Conservation (phyloP, 1,140 invertebrate genomes). For the Schlechtendalia chinensis region DNA sequence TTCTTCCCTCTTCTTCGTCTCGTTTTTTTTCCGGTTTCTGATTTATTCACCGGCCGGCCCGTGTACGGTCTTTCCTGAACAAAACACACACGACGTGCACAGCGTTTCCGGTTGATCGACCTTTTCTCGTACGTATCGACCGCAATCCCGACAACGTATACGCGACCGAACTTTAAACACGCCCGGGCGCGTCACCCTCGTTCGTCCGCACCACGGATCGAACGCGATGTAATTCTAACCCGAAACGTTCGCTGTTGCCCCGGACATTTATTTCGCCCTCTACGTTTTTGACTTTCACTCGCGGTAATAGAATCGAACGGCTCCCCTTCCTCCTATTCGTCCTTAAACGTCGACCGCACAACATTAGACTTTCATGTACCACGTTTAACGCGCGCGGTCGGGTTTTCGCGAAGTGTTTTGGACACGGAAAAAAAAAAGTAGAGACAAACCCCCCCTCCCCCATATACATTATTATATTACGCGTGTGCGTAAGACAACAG, state of each 20-base stretch:
- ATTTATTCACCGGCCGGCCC: conserved; percentile 6
- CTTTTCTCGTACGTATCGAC: neutral
- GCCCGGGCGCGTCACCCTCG: neutral
- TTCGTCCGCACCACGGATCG: neutral
- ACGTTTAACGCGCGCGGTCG: no score
- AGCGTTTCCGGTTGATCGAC: conserved; percentile 32
- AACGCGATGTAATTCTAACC: neutral
- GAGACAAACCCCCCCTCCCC: no score
- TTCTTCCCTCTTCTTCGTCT: neutral
- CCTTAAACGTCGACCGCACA: neutral
- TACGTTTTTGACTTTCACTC: neutral
- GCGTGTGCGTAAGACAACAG: no score
- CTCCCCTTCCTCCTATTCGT: neutral
- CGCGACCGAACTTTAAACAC: neutral
- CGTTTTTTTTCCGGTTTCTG: neutral
- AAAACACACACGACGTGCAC: conserved; percentile 4
- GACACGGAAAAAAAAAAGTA: no score
- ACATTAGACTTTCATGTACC: neutral
- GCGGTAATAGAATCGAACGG: neutral
- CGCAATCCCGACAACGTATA: neutral
- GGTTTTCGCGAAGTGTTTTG: no score
- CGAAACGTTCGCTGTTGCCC: no score
- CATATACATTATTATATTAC: no score
- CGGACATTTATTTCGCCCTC: neutral
- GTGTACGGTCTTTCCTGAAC: conserved; percentile 3